phyloP scores from a whole-genome alignment of 2,113 vertebrate species.

The Galeopterus variegatus region DNA sequence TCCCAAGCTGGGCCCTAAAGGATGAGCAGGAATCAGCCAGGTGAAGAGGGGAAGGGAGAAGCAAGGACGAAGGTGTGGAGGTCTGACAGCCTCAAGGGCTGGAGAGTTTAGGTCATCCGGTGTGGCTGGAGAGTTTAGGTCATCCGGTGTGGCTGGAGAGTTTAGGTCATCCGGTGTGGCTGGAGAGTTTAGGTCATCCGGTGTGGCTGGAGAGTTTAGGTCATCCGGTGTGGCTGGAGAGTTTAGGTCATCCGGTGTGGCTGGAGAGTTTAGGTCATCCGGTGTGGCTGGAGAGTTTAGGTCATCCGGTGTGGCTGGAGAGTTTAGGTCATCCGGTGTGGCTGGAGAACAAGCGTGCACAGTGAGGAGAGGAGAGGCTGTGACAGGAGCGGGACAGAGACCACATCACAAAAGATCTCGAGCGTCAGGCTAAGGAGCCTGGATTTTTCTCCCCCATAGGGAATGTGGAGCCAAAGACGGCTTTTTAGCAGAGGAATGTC shows the following conservation, averaged over 20 bases:
- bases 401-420: background rate
- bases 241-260: background rate
- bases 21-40: background rate
- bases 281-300: background rate
- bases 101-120: no score
- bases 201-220: background rate
- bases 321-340: no score
- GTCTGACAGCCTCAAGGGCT: background rate
- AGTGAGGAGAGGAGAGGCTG: background rate
- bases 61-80: background rate
- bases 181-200: no score
- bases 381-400: background rate
- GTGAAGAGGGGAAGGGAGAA: background rate
- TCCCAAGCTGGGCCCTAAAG: background rate
- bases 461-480: background rate
- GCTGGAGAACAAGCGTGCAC: background rate
- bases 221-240: background rate
- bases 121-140: no score
- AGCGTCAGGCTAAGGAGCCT: background rate
- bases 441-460: accelerated
- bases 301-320: background rate
- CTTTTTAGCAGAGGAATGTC: background rate
- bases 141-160: background rate
- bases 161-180: background rate
- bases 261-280: no score